phyloP scores from a whole-genome alignment of 2,113 vertebrate species.

The Sprattus sprattus region DNA sequence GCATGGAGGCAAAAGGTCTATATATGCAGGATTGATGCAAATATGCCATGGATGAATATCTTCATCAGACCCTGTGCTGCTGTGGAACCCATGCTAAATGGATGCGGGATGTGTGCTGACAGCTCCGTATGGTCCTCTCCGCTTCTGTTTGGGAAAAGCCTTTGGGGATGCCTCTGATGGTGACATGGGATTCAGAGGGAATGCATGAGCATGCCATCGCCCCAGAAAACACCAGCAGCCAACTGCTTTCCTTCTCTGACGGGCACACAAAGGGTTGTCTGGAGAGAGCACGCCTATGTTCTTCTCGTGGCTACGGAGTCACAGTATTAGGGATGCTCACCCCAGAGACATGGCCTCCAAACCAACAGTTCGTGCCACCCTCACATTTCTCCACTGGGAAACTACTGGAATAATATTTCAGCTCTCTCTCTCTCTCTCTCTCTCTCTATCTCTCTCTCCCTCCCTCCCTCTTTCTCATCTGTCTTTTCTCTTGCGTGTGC shows the following conservation, averaged over 20 bases:
- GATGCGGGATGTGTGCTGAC: neutral
- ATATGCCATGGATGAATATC: constrained; percentile 15
- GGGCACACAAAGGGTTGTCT: neutral
- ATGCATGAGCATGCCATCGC: neutral
- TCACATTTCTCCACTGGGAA: constrained; percentile 19
- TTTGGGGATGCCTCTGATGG: neutral
- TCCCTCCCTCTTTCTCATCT: neutral
- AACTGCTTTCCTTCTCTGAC: neutral
- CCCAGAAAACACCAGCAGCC: neutral
- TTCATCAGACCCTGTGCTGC: neutral
- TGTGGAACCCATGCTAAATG: neutral
- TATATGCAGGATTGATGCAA: constrained; percentile 10
- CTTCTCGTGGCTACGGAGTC: neutral
- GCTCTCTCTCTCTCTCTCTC: constrained; percentile 36
- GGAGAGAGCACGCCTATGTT: neutral
- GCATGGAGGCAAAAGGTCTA: neutral
- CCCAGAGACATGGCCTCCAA: neutral
- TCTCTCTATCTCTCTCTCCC: constrained; percentile 33
- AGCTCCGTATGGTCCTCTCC: neutral
- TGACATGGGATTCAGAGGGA: neutral
- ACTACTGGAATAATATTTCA: neutral
- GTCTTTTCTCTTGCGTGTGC: neutral
- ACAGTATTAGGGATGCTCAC: neutral
- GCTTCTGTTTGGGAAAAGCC: neutral
- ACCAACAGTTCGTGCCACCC: constrained; percentile 26